Conservation (phyloP, 2,113 vertebrate genomes). For the Herpailurus yagouaroundi region DNA sequence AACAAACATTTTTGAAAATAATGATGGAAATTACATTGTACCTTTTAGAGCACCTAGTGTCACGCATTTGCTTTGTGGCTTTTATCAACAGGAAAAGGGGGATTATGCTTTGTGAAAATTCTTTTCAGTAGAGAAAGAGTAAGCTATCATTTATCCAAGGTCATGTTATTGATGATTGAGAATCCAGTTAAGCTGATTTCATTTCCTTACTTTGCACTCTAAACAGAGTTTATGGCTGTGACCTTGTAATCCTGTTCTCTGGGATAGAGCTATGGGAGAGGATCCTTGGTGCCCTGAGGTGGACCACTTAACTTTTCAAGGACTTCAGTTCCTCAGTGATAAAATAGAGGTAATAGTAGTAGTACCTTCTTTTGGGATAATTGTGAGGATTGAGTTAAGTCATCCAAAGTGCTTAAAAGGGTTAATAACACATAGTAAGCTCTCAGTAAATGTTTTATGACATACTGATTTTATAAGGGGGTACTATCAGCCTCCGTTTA, state of each 20-base stretch:
- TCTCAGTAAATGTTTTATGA: slow-evolving; percentile 14
- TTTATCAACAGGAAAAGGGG: neutral
- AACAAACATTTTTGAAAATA: neutral
- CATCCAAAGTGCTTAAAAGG: neutral
- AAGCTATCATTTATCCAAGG: neutral
- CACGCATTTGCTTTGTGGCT: neutral
- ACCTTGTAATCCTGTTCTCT: neutral
- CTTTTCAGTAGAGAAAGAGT: neutral
- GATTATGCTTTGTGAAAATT: neutral
- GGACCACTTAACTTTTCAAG: neutral
- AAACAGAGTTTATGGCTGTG: neutral
- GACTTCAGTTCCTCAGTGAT: neutral
- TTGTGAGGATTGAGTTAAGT: neutral
- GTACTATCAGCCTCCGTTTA: neutral
- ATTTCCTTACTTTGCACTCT: neutral
- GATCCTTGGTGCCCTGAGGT: neutral
- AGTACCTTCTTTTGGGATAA: neutral
- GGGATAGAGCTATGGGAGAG: neutral
- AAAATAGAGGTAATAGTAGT: neutral
- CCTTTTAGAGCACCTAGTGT: neutral
- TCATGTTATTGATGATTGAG: neutral
- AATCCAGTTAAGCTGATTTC: neutral
- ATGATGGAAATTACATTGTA: neutral
- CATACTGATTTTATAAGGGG: neutral
- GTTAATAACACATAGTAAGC: neutral